phyloP scores from a whole-genome alignment of 2,888 invertebrate species.

The Amorpha juglandis region DNA sequence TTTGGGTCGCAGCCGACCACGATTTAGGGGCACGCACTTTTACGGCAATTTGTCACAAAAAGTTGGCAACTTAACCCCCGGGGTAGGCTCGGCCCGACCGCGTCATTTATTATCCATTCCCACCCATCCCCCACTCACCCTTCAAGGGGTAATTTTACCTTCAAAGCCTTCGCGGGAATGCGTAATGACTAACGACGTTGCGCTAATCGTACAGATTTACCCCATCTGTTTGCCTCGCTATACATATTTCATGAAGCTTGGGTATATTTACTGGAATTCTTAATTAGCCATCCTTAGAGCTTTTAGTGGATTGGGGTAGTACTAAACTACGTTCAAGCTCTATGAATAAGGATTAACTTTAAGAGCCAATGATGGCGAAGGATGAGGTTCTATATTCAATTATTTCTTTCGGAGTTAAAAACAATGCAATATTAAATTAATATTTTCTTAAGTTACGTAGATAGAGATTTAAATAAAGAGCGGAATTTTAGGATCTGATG shows the following conservation, averaged over 20 bases:
- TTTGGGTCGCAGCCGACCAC: conserved; percentile 13
- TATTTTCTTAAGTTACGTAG: no score
- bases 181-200: conserved; percentile 78
- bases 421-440: no score
- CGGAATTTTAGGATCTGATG: no score
- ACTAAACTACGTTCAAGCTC: neutral
- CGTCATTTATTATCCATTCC: conserved; percentile 74
- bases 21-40: conserved; percentile 71
- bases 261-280: conserved; percentile 20
- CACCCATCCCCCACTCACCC: conserved; percentile 47
- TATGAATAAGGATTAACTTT: conserved; percentile 2
- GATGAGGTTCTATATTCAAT: neutral
- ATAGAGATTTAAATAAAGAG: no score
- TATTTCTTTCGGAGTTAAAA: no score
- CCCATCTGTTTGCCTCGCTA: conserved; percentile 53
- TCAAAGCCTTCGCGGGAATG: conserved; percentile 79
- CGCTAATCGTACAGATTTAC: conserved; percentile 75
- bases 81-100: conserved; percentile 48
- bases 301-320: conserved; percentile 9
- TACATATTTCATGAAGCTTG: conserved; percentile 30
- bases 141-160: conserved; percentile 79
- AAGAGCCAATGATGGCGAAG: neutral
- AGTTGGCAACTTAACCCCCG: conserved; percentile 74
- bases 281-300: conserved; percentile 3
- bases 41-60: conserved; percentile 81